phyloP scores from a whole-genome alignment of 1,140 invertebrate species.

The Belonocnema kinseyi region DNA sequence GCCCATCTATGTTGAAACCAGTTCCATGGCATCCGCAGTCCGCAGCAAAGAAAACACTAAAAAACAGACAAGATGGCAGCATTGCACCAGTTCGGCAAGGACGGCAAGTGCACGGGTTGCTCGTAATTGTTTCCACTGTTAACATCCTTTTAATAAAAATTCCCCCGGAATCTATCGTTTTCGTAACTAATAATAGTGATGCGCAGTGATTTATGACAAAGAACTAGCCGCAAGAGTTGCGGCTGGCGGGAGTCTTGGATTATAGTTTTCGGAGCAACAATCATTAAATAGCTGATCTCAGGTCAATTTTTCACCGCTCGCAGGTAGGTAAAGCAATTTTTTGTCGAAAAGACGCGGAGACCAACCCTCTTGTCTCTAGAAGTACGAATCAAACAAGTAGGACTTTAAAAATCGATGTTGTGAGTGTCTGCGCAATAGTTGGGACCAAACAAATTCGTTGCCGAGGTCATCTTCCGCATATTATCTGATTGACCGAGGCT shows the following conservation, averaged over 20 bases:
- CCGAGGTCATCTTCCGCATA: conserved; percentile 24
- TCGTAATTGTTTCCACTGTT: not conserved
- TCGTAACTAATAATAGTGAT: conserved; percentile 41
- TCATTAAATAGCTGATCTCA: conserved; percentile 39
- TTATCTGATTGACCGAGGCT: conserved; percentile 17
- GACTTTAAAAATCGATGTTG: not conserved
- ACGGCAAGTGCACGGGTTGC: not conserved
- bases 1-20: no score
- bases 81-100: not conserved
- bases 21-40: no score
- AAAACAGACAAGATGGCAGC: conserved; percentile 13
- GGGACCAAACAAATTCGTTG: not conserved
- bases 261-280: conserved; percentile 42
- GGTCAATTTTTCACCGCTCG: conserved; percentile 41
- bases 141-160: not conserved
- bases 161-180: not conserved
- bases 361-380: not conserved
- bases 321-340: conserved; percentile 48
- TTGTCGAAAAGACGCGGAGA: conserved; percentile 1
- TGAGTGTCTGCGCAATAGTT: not conserved
- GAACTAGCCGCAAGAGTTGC: conserved; percentile 52
- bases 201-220: conserved; percentile 65
- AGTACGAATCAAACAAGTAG: not conserved
- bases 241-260: conserved; percentile 49
- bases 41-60: not conserved